Base-by-base conservation (phyloP, 2,888 invertebrate genomes). In the Malthinus seriepunctatus region DNA sequence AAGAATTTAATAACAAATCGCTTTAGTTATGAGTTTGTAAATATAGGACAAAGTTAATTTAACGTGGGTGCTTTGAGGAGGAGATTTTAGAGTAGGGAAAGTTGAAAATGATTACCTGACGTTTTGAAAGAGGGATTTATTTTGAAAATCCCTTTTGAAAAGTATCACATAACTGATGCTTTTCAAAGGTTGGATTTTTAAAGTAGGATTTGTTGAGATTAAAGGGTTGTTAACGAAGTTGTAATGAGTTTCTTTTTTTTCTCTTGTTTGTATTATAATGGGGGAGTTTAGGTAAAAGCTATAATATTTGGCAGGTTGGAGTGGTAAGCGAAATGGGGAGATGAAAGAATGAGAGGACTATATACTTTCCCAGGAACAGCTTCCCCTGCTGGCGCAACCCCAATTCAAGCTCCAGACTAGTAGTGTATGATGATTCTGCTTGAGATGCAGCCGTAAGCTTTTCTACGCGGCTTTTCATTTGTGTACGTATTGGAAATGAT, bases 291-390 rank as follows among this genome's bases (percentile, higher is more conserved):
- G n/a, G 56, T 47, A 61, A 54, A 52, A 37, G 49, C 32, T 50
- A 32, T 51, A 34, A 50, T 50, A 54, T 59, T 53, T 50, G 39
- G 47, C 38, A 54, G 50, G 34, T 37, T 45, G 54, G 54, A 54
- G 59, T 51, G 59, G 59, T 33, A 35, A 51, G 39, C 49, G 60
- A 56, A 56, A 49, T 52, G 56, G 60, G 53, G 63, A 67, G 63
- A 63, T 66, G 57, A 51, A 63, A 49, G 60, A 67, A 69, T 53
- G 68, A 69, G 70, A 68, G 58, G 65, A 58, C 56, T 52, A 69
- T 68, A 65, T 69, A 69, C 64, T 73, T 74, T 73, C 73, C 74
- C 75, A 75, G 75, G 76, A 74, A 71, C 51, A 75, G 69, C 71
- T 70, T 69, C 72, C 69, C 68, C 70, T 69, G 65, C 71, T 69